Conservation (phyloP, 2,113 vertebrate genomes). For the Diphyllodes magnificus region DNA sequence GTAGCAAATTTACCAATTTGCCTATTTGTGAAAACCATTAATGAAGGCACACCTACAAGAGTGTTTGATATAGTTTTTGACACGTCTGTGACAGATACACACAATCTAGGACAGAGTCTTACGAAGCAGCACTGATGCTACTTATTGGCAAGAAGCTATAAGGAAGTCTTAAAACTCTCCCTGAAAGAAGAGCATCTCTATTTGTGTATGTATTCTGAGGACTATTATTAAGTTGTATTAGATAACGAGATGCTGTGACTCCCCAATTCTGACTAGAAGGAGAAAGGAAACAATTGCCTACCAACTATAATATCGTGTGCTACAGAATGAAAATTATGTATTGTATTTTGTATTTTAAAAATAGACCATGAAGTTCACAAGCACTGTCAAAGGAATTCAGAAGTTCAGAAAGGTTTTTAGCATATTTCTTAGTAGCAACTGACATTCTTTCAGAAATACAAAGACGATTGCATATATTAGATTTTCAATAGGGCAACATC, state of each 20-base stretch:
- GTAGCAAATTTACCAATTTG: not conserved
- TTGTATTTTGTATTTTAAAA: not conserved
- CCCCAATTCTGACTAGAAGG: not conserved
- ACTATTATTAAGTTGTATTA: not conserved
- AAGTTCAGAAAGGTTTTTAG: slow-evolving; percentile 33
- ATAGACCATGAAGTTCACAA: slow-evolving; percentile 12
- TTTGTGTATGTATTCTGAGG: not conserved
- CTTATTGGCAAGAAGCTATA: not conserved
- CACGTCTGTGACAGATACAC: not conserved
- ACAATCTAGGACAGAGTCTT: not conserved
- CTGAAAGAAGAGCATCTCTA: not conserved
- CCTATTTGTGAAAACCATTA: not conserved
- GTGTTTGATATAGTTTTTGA: not conserved
- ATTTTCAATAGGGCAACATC: slow-evolving; percentile 10
- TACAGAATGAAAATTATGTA: slow-evolving; percentile 15
- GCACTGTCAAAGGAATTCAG: slow-evolving; percentile 22
- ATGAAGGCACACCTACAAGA: not conserved
- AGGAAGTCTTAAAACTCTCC: not conserved
- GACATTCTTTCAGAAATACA: slow-evolving; percentile 25
- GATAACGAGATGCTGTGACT: not conserved
- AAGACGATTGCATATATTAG: slow-evolving; percentile 18
- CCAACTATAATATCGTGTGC: not conserved
- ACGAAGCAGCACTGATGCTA: not conserved
- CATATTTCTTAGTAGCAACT: slow-evolving; percentile 30
- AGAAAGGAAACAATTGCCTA: slow-evolving; percentile 21